Evolutionary conservation across 2,797 vertebrate species (phyloP), one percentile per base, ranked within the genome.

Genomic region (Leptatherina wallacei): DNA sequence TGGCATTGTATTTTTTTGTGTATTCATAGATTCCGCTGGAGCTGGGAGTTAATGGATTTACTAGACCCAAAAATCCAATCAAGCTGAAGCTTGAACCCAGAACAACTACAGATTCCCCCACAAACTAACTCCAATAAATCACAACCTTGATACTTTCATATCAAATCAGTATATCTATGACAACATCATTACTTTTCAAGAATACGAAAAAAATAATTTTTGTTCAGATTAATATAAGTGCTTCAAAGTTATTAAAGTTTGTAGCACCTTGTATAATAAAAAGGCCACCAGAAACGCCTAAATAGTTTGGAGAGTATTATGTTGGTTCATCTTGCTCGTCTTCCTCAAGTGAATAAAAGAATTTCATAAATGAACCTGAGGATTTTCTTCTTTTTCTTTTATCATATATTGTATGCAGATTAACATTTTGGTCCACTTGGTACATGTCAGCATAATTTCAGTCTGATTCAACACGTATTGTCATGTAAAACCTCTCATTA

Each of bases 61-160:
- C 70, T 5, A 1, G 66, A 35, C 92, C 93, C 0, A 93, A 85
- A 65, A 84, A 84, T 33, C 91, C 92, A 35, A 91, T 94, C 71
- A 91, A 84, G 40, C 80, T 95, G 78, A 94, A 90, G 81, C 78
- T 94, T 14, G 56, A 81, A 58, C 83, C 85, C 52, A 90, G 91
- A 88, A 59, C 8, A 22, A 61, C 49, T 11, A 22, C 20, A 18
- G 44, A 49, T n/a, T 49, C 44, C 8, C 20, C 20, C 20, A 49
- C 9, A 52, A 24, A 13, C 22, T 52, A 52, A 52, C 22, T 27
- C 49, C 3, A 27, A 13, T 52, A 4, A 52, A 24, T 13, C 22
- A 27, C 12, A 52, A 13, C 11, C 4, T 52, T 3, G 10, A 13
- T 10, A 20, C 42, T 20, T 27, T 49, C 18, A 11, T 27, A 22